A percentile compares a stretch with the other conserved stretches of the same genome.
These are phyloP conservation scores for Naso thynnoides DNA, from an alignment of 2,797 vertebrate genomes.

Conservation along the genomic window DNA sequence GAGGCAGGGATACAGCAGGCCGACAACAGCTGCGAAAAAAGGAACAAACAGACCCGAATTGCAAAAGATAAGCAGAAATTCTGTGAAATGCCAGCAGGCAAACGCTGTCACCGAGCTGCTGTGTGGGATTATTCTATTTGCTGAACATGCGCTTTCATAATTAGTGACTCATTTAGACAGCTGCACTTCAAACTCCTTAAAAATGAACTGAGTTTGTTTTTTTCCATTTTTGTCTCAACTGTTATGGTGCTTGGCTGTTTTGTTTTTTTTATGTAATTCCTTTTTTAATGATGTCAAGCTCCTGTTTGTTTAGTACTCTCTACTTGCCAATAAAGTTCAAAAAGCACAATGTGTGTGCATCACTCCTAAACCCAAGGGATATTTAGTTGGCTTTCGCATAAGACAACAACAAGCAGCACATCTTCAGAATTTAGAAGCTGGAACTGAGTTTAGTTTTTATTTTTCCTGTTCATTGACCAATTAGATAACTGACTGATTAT, in stretches of 20 bases:
- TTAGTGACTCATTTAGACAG: conserved; percentile 41
- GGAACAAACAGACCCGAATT: conserved; percentile 50
- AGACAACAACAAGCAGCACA: not conserved
- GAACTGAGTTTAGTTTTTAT: not conserved
- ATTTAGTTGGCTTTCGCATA: not conserved
- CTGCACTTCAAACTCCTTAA: not conserved
- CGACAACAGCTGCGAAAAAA: conserved; percentile 90
- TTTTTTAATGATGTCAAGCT: not conserved
- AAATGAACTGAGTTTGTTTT: not conserved
- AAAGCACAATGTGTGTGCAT: not conserved
- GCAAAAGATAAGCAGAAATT: conserved; percentile 62
- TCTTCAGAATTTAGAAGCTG: not conserved
- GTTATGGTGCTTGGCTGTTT: not conserved
- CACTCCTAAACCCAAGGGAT: not conserved
- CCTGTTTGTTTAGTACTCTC: not conserved
- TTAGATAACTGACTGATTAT: not conserved
- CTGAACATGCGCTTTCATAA: conserved; percentile 45
- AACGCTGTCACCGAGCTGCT: conserved; percentile 21
- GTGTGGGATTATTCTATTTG: conserved; percentile 42
- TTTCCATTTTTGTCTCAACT: not conserved
- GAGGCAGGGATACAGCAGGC: conserved; percentile 96
- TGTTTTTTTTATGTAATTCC: not conserved
- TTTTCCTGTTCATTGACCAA: not conserved
- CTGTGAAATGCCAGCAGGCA: conserved; percentile 26
- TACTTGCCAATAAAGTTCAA: not conserved